Evolutionary conservation across 2,113 vertebrate genomes (phyloP).

Genomic region (Typhlomys cinereus): DNA sequence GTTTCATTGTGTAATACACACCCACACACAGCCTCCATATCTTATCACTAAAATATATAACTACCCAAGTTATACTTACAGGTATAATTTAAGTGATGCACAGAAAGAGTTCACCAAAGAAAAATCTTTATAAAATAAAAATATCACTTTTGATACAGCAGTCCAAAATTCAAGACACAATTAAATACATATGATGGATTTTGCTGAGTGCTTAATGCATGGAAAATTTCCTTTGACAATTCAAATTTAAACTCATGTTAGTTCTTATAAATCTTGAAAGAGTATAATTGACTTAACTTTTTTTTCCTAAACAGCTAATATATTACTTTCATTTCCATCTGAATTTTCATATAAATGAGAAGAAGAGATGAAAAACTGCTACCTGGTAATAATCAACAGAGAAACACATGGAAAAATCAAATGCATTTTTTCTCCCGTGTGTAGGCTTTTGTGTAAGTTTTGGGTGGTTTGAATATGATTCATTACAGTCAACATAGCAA

Average conservation of each 20-base stretch:
- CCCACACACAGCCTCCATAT: not conserved
- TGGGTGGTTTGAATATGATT: slow-evolving; percentile 76
- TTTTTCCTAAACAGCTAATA: slow-evolving; percentile 81
- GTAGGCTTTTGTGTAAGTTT: slow-evolving; percentile 70
- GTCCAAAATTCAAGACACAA: slow-evolving; percentile 84
- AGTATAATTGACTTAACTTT: slow-evolving; percentile 86
- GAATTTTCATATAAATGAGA: slow-evolving; percentile 83
- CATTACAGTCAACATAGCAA: slow-evolving; percentile 77
- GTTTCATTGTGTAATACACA: not conserved
- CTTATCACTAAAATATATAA: slow-evolving; percentile 36
- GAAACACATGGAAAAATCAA: slow-evolving; percentile 74
- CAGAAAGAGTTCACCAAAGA: slow-evolving; percentile 56
- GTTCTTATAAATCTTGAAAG: slow-evolving; percentile 88
- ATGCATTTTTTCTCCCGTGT: slow-evolving; percentile 44
- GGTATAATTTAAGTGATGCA: slow-evolving; percentile 58
- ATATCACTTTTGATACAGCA: slow-evolving; percentile 68
- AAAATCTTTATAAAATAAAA: slow-evolving; percentile 59
- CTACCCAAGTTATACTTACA: slow-evolving; percentile 46
- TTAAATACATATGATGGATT: slow-evolving; percentile 87
- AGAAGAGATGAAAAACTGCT: slow-evolving; percentile 74
- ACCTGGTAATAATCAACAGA: slow-evolving; percentile 75
- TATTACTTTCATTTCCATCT: slow-evolving; percentile 83
- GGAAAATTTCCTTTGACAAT: slow-evolving; percentile 88
- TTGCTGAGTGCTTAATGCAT: slow-evolving; percentile 84
- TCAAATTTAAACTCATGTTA: slow-evolving; percentile 88